phyloP scores from a whole-genome alignment of 1,140 invertebrate genomes.

The Psix sp. region DNA sequence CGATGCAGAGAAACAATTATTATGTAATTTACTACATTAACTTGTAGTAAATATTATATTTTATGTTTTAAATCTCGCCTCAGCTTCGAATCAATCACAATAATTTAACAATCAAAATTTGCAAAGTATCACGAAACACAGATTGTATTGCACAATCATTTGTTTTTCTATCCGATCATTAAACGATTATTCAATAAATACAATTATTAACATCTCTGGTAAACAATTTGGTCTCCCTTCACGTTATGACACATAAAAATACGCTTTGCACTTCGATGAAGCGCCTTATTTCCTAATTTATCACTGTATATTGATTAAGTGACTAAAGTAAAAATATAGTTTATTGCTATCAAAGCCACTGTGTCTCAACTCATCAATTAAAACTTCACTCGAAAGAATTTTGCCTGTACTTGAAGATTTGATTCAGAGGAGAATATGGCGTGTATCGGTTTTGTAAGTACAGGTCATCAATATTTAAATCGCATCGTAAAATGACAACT shows the following conservation, averaged over 20 bases:
- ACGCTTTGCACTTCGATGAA: conserved; percentile 14
- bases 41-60: no score
- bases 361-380: conserved; percentile 29
- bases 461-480: conserved; percentile 82
- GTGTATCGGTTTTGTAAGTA: conserved; percentile 78
- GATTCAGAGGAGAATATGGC: conserved; percentile 80
- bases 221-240: conserved; percentile 28
- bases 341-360: conserved; percentile 39
- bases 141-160: no score
- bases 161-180: no score
- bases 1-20: no score
- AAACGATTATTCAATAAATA: background rate
- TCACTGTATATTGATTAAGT: conserved; percentile 36
- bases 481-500: conserved; percentile 89
- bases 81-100: no score
- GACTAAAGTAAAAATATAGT: conserved; percentile 26
- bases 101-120: no score
- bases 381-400: conserved; percentile 68
- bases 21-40: no score
- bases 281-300: conserved; percentile 12
- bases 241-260: conserved; percentile 36
- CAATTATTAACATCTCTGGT: background rate
- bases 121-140: no score
- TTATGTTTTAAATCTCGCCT: no score
- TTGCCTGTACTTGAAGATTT: conserved; percentile 77